Evolutionary conservation across 1,140 invertebrate species (phyloP), one percentile per base, ranked within the genome.

Genomic region (Bombus turneri): DNA sequence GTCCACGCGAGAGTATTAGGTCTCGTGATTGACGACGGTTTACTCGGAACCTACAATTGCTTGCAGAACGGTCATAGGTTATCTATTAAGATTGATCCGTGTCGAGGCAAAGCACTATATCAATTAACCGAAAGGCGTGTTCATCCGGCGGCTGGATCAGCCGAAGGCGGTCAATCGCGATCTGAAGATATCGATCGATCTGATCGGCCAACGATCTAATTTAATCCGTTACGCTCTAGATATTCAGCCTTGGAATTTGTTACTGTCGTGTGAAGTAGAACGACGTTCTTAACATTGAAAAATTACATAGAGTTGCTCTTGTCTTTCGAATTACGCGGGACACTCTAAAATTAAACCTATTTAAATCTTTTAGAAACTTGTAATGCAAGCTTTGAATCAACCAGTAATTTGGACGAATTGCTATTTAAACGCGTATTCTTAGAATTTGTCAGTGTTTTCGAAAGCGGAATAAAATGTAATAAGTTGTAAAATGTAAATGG

Each of bases 11-110:
- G 86, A 62, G 78, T 90, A 90, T 90, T 89, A 90, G 83, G 82
- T 87, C 87, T 78, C 62, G 83, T 90, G 88, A 90, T 90, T 90
- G 88, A 90, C 88, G 88, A 90, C 47, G 89, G 82, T 78, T 84
- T 85, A 82, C 80, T 59, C 69, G 64, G 69, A 43, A 47, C 31
- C 74, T 80, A 76, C 47, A 81, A 90, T 90, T 74, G 79, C 57
- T 85, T 78, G 86, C 73, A 62, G 86, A 87, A 85, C 59, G 72
- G 81, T 71, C 86, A 77, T 83, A 76, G 76, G 59, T 90, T 87
- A 90, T 85, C 88, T 74, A 34, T 68, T 87, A 90, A 90, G 86
- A 89, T 90, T 83, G 88, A 90, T 90, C 69, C 86, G 43, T 69
- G 85, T 80, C 83, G 89, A 81, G 83, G 79, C 81, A 69, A 59